phyloP scores from a whole-genome alignment of 2,113 vertebrate genomes.

The Cricetomys ansorgei region DNA sequence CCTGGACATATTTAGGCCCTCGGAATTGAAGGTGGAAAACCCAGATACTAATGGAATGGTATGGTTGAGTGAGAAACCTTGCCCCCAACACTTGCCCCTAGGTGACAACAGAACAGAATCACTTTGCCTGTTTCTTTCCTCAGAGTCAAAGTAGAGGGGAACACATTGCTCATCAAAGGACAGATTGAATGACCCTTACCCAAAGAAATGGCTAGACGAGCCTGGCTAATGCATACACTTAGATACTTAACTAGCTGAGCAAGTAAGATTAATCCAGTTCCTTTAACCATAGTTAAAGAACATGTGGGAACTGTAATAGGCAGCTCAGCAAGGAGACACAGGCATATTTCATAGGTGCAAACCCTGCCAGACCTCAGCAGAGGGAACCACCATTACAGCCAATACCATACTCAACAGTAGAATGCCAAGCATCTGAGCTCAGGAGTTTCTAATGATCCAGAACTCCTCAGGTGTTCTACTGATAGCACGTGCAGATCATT shows the following conservation, averaged over 20 bases:
- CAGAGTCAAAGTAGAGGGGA: background rate
- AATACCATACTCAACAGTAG: no score
- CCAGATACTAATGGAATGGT: background rate
- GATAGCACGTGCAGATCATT: no score
- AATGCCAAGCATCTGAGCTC: no score
- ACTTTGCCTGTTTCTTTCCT: background rate
- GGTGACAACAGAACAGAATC: background rate
- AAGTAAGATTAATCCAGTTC: background rate
- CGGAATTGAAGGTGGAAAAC: background rate
- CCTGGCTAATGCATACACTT: background rate
- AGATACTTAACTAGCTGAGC: background rate
- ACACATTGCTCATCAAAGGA: background rate
- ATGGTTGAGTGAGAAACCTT: background rate
- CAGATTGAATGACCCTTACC: background rate
- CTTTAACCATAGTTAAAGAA: constrained; percentile 7
- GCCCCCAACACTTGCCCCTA: background rate
- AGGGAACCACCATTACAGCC: no score
- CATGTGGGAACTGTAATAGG: no score
- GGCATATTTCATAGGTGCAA: no score
- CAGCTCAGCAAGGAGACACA: no score
- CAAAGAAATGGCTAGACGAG: background rate
- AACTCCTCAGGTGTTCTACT: no score
- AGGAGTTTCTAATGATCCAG: no score
- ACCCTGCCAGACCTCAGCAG: no score
- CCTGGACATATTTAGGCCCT: background rate